Percentiles rank a stretch among this genome's conserved stretches.
Evolutionary conservation across 2,797 vertebrate genomes (phyloP).

Genomic region (Catostomus latipinnis): DNA sequence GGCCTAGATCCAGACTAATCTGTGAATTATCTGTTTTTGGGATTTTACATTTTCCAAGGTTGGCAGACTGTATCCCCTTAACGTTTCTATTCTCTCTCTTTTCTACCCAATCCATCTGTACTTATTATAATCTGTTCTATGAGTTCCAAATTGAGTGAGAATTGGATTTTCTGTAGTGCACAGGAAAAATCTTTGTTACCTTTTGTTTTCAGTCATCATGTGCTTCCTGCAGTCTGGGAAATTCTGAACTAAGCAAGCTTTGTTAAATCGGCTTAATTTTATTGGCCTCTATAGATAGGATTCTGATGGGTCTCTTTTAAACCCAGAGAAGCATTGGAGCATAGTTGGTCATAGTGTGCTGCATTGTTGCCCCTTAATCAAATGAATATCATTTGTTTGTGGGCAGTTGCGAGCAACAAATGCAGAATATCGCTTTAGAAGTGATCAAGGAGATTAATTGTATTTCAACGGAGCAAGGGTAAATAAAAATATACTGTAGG

Average conservation of each 20-base stretch:
- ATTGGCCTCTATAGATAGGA: neutral
- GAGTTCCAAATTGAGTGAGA: constrained; percentile 22
- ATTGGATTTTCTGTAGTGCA: constrained; percentile 4
- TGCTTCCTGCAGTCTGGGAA: constrained; percentile 13
- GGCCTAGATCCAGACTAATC: constrained; percentile 33
- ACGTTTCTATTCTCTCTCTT: neutral
- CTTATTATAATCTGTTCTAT: constrained; percentile 11
- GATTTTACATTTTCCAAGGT: constrained; percentile 26
- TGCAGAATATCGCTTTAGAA: constrained; percentile 10
- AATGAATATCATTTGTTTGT: constrained; percentile 28
- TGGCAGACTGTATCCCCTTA: constrained; percentile 25
- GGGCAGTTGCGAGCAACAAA: constrained; percentile 1
- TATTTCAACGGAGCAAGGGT: constrained; percentile 1
- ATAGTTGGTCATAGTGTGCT: constrained; percentile 4
- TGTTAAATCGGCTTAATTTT: constrained; percentile 37
- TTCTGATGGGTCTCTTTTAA: constrained; percentile 8
- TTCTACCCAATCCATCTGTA: neutral
- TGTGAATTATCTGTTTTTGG: constrained; percentile 42
- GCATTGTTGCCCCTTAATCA: constrained; percentile 34
- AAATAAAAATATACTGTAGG: too few species aligned
- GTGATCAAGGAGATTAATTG: constrained; percentile 10
- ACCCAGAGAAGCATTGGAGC: neutral
- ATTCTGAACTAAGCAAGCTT: constrained; percentile 23
- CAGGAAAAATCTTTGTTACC: neutral
- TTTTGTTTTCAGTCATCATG: constrained; percentile 4